Evolutionary conservation across 2,888 invertebrate genomes (phyloP), one percentile per base, ranked within the genome.

Genomic region (Drosophila acutilabella): DNA sequence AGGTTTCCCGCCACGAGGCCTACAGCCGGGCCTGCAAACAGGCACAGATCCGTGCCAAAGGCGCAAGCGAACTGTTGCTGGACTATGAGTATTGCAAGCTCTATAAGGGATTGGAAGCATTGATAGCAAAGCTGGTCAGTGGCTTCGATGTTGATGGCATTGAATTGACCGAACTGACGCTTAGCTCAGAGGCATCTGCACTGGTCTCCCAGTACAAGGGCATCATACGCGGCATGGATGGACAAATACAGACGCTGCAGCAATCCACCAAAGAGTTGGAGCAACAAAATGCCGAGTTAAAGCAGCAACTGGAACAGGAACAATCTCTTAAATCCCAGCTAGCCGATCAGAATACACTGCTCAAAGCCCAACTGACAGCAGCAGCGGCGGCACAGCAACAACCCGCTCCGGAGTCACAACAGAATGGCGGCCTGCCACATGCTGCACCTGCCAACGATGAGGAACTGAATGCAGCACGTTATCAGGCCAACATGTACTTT

Each of bases 51-150:
- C 94, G 95, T 47, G 96, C 96, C 11, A 95, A 95, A 91, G 93
- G 94, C 59, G 93, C 97, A 3, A 93, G 93, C 0, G 98, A 99
- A 73, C 94, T 99, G 16, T 93, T 98, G 59, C 94, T 99, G 44
- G 99, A 99, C 92, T 97, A 97, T 91, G 98, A 98, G 93, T 99
- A 99, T 93, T 98, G 98, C 89, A 95, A 96, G 89, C 93, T 99
- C 26, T 97, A 98, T 91, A 99, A 98, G 92, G 94, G 94, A 0
- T 92, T 96, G 36, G 97, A 97, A 93, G 94, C 93, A 13, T 89
- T 93, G 42, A 93, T 95, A 64, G 91, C 93, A 13, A 94, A 94
- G 88, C 92, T 94, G 5, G 92, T 94, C 2, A 92, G 89, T 58
- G 93, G 89, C 82, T 93, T 84, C 88, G 94, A 92, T 88, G 92